Evolutionary conservation across 2,797 vertebrate species (phyloP), one percentile per base, ranked within the genome.

Genomic region (Hipposideros larvatus): DNA sequence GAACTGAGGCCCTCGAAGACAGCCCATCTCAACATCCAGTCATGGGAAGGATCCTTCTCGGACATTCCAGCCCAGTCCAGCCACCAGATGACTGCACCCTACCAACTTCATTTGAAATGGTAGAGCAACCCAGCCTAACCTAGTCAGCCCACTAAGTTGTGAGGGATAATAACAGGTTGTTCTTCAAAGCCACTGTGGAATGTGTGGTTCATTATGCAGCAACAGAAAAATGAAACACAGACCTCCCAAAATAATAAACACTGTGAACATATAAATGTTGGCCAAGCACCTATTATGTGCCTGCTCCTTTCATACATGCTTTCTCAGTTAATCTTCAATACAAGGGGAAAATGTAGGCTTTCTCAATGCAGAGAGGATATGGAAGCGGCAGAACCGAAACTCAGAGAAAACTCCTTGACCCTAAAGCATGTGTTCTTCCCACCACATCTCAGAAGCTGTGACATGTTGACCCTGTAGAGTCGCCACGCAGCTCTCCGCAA

Each of bases 211-310:
- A 14, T 59, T 43, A 80, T 6, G 31, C 55, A 59, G 22, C 31
- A 66, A 75, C 11, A 84, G 14, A 37, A 90, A 92, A 92, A 61
- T 34, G 75, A 55, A 79, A 88, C 63, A 70, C 1, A 31, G 46
- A 87, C 37, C 28, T 92, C 57, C 80, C 53, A 80, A 59, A 90
- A 95, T 53, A 55, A 89, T 26, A 87, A 95, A 74, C 13, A 65
- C 28, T 53, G 24, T 74, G 31, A 83, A 31, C 11, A 70, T 7
- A 55, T 31, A 87, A 84, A 68, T 53, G 26, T n/a, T 74, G 73
- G 71, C 70, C 16, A 59, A 79, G 59, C 14, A 90, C 28, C 68
- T 61, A 48, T 21, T 16, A 7, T 68, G 11, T 43, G 10, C 73
- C 82, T 55, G 19, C 24, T 89, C 48, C 71, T 80, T 87, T 80